Percentiles rank a stretch among this genome's conserved stretches.
phyloP scores from a whole-genome alignment of 2,888 invertebrate species.

The Seira sanloemensis region DNA sequence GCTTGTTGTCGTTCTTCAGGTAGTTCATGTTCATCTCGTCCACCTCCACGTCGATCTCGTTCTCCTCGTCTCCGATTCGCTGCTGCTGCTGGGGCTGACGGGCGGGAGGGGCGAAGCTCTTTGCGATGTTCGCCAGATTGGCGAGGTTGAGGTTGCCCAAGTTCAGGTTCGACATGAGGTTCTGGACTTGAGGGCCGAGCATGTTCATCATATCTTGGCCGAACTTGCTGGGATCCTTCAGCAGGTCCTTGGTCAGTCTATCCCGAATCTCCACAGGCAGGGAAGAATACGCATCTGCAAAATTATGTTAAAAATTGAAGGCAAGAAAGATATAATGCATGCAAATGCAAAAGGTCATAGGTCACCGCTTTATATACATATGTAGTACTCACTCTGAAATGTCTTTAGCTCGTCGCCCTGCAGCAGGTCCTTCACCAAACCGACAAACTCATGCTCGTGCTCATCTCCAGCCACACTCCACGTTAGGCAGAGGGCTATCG shows the following conservation, averaged over 20 bases:
- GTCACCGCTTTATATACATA: too few relatives aligned
- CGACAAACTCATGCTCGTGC: slow-evolving; percentile 68
- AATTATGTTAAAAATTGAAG: neutral
- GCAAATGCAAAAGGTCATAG: neutral
- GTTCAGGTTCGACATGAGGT: slow-evolving; percentile 51
- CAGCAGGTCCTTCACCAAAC: slow-evolving; percentile 69
- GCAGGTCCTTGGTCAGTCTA: slow-evolving; percentile 68
- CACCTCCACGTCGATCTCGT: slow-evolving; percentile 63
- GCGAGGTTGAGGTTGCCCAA: slow-evolving; percentile 27
- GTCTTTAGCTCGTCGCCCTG: slow-evolving; percentile 72
- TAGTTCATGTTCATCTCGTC: slow-evolving; percentile 67
- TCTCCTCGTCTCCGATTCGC: slow-evolving; percentile 21
- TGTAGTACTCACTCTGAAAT: slow-evolving; percentile 71
- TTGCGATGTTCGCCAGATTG: slow-evolving; percentile 35
- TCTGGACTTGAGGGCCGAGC: slow-evolving; percentile 70
- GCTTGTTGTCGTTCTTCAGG: slow-evolving; percentile 56
- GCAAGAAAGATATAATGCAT: neutral
- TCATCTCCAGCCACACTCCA: neutral
- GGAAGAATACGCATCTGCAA: slow-evolving; percentile 70
- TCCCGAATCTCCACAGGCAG: slow-evolving; percentile 70
- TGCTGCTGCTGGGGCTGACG: neutral
- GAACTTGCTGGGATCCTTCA: slow-evolving; percentile 68
- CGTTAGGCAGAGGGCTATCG: neutral
- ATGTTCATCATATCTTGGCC: slow-evolving; percentile 67
- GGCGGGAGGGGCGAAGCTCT: slow-evolving; percentile 15